Base-by-base conservation (phyloP, 2,797 vertebrate genomes). In the Champsocephalus gunnari region DNA sequence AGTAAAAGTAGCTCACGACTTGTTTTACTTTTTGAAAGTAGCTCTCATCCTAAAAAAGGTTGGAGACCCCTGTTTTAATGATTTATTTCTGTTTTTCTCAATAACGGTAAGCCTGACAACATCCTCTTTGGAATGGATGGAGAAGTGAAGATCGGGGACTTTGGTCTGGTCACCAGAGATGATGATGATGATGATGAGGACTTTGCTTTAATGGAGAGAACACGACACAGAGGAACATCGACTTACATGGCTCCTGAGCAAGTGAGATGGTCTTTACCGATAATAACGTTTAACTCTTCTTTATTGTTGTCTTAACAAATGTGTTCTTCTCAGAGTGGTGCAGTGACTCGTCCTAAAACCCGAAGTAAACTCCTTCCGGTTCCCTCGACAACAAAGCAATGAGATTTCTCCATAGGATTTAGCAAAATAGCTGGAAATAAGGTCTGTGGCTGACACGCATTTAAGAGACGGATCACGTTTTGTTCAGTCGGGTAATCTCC, bases 101-200 rank as follows among this genome's bases (percentile, higher is more conserved):
- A 34, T 34, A 28, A 47, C 38, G 28, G 0, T 69, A 66, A 98
- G 97, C 97, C 96, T 67, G 12, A 2, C 60, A 98, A 98, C 88
- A 96, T 97, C 86, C 94, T 98, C 71, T 85, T 97, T 89, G 92
- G 94, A 43, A n/a, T 2, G 32, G 80, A 89, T 12, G 71, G 72
- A 51, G 47, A 74, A 50, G 86, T 97, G 84, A 97, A 96, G 94
- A 97, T 98, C 44, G 96, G 95, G 1, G 96, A 98, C 86, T 97
- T 97, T 0, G 96, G 96, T 63, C 94, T 98, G 58, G 95, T 94
- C 71, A 95, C 96, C 28, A 74, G 65, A 50, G 76, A 81, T 59
- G 17, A 68, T 1, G 64, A 43, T 58, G 81, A 88, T 0, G 65
- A 63, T 3, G 3, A 43, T 34, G 34, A 34, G 8, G 34, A 34